phyloP scores from a whole-genome alignment of 2,113 vertebrate genomes.

The Thamnophis sirtalis region DNA sequence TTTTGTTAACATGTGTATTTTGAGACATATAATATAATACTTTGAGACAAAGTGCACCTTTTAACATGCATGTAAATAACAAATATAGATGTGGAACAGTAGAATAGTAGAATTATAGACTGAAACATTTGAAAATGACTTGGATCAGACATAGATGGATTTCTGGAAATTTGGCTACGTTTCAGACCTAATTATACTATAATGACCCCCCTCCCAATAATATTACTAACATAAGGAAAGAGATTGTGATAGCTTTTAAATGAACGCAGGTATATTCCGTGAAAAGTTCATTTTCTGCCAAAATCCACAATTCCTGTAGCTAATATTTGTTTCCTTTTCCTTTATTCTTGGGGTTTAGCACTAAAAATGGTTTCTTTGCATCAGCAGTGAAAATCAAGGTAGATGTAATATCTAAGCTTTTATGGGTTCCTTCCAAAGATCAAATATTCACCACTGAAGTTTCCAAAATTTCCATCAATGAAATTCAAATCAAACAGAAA shows the following conservation, averaged over 20 bases:
- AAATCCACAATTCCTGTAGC: not conserved
- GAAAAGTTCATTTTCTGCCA: not conserved
- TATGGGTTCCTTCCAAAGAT: not conserved
- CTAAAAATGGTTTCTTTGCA: not conserved
- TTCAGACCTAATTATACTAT: not conserved
- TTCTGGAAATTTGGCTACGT: not conserved
- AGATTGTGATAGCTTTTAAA: not conserved
- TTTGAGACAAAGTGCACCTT: not conserved
- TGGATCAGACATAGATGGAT: not conserved
- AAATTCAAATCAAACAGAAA: not conserved
- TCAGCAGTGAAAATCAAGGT: not conserved
- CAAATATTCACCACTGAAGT: slow-evolving; percentile 5
- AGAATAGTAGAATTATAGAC: not conserved
- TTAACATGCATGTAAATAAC: not conserved
- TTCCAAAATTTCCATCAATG: slow-evolving; percentile 1
- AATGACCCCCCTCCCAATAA: not conserved
- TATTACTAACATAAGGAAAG: not conserved
- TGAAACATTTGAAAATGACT: not conserved
- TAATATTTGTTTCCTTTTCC: not conserved
- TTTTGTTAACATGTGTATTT: not conserved
- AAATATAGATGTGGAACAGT: not conserved
- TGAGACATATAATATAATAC: not conserved
- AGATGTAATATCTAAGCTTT: not conserved
- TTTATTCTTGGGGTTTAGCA: not conserved
- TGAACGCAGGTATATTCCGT: not conserved